Percentiles rank a stretch among this genome's conserved stretches.
phyloP scores from a whole-genome alignment of 23 tunicate species.

The Clavelina lepadiformis region DNA sequence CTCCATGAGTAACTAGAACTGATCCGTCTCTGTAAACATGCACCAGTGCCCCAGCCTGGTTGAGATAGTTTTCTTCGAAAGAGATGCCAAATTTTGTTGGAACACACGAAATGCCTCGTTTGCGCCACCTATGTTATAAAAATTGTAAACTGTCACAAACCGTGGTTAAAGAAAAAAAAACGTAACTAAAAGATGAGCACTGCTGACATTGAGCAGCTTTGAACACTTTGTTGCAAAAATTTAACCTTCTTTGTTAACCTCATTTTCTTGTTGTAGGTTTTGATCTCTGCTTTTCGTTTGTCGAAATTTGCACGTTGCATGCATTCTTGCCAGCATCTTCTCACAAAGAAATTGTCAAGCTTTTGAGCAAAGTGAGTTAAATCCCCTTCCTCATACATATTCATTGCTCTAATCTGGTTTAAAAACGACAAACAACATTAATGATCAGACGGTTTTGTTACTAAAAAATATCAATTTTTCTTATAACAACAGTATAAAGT shows the following conservation, averaged over 20 bases:
- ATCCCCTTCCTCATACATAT: constrained; percentile 69
- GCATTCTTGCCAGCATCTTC: constrained; percentile 64
- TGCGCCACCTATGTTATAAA: constrained; percentile 46
- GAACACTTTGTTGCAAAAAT: too few relatives aligned
- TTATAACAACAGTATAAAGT: too few relatives aligned
- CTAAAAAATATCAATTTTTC: too few relatives aligned
- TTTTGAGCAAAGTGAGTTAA: constrained; percentile 31
- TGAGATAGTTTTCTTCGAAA: constrained; percentile 3
- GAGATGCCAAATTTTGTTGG: constrained; percentile 25
- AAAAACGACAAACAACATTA: too few relatives aligned
- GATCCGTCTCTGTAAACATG: constrained; percentile 77
- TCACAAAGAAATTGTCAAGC: constrained; percentile 3
- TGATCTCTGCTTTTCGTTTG: constrained; percentile 24
- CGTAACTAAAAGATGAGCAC: too few relatives aligned
- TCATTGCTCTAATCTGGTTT: constrained; percentile 52
- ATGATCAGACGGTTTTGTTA: too few relatives aligned
- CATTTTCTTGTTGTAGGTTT: constrained; percentile 41
- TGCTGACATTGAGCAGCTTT: too few relatives aligned
- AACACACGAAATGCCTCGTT: constrained; percentile 31
- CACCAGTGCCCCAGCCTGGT: constrained; percentile 93
- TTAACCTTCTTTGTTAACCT: too few relatives aligned
- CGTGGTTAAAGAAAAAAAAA: too few relatives aligned
- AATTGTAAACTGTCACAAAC: too few relatives aligned
- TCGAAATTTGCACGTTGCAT: constrained; percentile 24
- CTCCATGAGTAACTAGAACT: constrained; percentile 86